These are phyloP conservation scores for Macrophya annulata DNA, from an alignment of 2,888 invertebrate species.

Conservation along the genomic window DNA sequence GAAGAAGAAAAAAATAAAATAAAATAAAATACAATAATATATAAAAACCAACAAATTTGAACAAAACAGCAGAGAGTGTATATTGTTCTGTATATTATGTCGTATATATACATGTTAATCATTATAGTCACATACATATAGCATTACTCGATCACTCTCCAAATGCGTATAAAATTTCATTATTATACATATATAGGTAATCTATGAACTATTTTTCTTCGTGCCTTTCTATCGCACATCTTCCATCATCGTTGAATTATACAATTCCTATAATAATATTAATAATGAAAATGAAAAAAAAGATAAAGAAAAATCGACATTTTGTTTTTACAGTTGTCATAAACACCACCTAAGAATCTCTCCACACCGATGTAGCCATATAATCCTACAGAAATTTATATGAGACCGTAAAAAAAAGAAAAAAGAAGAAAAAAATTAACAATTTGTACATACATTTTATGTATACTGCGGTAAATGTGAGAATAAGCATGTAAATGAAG, in stretches of 20 bases:
- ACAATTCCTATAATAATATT: conserved; percentile 2
- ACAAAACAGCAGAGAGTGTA: neutral
- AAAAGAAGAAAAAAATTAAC: neutral
- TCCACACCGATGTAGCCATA: neutral
- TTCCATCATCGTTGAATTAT: conserved; percentile 53
- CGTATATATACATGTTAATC: neutral
- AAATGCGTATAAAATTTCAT: conserved; percentile 42
- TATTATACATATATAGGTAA: conserved; percentile 47
- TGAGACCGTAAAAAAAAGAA: neutral
- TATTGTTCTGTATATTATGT: conserved; percentile 37
- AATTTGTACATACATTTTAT: neutral
- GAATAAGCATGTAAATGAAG: neutral
- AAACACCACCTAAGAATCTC: neutral
- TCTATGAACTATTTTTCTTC: conserved; percentile 65
- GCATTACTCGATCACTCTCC: conserved; percentile 21
- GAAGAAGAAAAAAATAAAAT: conserved; percentile 45
- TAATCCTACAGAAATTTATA: neutral
- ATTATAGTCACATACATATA: neutral
- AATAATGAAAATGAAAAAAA: neutral
- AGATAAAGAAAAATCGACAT: neutral
- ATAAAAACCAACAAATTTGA: neutral
- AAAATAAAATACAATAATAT: neutral
- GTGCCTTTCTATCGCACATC: conserved; percentile 71
- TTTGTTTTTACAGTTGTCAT: neutral
- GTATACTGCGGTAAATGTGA: neutral